Evolutionary conservation across 2,113 vertebrate species (phyloP).

Genomic region (Alces alces): DNA sequence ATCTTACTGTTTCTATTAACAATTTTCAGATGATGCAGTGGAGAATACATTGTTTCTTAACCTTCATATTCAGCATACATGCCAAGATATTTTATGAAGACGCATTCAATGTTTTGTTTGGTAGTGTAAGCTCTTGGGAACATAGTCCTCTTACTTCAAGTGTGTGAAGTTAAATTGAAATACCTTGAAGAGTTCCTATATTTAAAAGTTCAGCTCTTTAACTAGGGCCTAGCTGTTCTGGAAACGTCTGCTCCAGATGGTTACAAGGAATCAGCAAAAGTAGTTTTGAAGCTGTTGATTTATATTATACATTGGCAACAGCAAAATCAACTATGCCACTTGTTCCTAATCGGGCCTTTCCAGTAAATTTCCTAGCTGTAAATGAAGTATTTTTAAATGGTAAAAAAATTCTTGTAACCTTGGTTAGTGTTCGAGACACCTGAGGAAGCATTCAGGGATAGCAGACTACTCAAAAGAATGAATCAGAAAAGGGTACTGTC

Average conservation of each 20-base stretch:
- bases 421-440: not conserved
- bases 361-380: not conserved
- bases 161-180: conserved; percentile 31
- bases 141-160: conserved; percentile 14
- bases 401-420: not conserved
- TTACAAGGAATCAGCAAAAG: conserved; percentile 13
- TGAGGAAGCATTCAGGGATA: not conserved
- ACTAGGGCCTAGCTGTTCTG: not conserved
- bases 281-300: not conserved
- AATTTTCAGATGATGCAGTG: not conserved
- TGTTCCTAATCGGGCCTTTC: conserved; percentile 20
- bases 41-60: not conserved
- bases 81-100: not conserved
- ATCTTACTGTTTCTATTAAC: not conserved
- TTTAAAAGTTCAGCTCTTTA: conserved; percentile 40
- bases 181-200: conserved; percentile 19
- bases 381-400: not conserved
- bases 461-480: conserved; percentile 16
- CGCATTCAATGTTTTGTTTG: not conserved
- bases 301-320: not conserved
- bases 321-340: not conserved
- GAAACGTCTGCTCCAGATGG: not conserved
- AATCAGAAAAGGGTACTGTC: not conserved
- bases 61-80: not conserved
- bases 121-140: not conserved